A percentile compares a stretch with the other conserved stretches of the same genome.
These are phyloP conservation scores for Echinops telfairi DNA, from an alignment of 2,113 vertebrate genomes.

Conservation along the genomic window DNA sequence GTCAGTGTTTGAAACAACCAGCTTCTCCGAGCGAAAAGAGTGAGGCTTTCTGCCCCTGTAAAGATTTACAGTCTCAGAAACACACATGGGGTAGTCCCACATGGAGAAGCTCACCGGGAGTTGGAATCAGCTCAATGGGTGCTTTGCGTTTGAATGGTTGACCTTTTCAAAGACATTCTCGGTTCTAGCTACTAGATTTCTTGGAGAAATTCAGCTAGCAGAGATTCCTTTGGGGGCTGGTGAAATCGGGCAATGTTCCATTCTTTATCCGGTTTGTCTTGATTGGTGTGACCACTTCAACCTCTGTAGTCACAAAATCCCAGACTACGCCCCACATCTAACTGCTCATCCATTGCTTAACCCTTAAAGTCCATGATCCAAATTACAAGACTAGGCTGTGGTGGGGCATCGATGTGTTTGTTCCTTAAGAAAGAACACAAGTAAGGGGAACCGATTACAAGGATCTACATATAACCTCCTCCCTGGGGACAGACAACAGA, in stretches of 20 bases:
- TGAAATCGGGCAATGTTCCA: background rate
- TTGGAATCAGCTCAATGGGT: too few relatives aligned
- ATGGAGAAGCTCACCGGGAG: too few relatives aligned
- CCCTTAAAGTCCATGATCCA: slow-evolving; percentile 12
- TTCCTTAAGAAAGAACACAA: background rate
- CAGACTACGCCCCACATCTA: background rate
- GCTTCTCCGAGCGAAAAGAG: too few relatives aligned
- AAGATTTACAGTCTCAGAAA: too few relatives aligned
- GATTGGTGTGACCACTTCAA: background rate
- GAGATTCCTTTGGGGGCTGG: background rate
- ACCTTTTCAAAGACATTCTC: background rate
- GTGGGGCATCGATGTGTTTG: background rate
- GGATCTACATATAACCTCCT: too few relatives aligned
- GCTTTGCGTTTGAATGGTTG: background rate
- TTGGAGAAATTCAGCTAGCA: background rate
- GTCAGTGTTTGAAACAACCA: too few relatives aligned
- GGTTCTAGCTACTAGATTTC: background rate
- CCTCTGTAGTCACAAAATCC: background rate
- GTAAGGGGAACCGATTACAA: too few relatives aligned
- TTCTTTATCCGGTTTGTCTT: background rate
- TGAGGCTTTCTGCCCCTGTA: too few relatives aligned
- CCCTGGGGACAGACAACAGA: too few relatives aligned
- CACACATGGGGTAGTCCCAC: too few relatives aligned
- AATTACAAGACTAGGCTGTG: background rate
- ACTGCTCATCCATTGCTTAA: background rate